phyloP scores from a whole-genome alignment of 2,113 vertebrate species.

The Psephotus haematonotus region DNA sequence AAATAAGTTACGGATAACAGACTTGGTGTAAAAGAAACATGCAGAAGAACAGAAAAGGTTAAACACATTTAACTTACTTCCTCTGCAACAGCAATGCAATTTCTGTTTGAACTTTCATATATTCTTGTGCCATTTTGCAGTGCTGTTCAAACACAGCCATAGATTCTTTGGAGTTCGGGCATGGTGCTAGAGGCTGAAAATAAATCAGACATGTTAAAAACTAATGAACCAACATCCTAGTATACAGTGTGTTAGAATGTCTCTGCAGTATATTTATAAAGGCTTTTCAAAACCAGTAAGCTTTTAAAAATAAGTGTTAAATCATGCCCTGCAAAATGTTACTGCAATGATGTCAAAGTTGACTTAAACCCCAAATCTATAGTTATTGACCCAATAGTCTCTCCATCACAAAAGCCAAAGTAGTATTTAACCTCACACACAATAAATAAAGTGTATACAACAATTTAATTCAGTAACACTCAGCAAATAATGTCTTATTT shows the following conservation, averaged over 20 bases:
- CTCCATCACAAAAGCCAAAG: conserved; percentile 9
- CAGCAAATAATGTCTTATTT: not conserved
- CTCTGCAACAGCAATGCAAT: conserved; percentile 96
- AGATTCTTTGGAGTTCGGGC: conserved; percentile 99
- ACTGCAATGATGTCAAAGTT: not conserved
- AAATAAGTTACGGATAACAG: not conserved
- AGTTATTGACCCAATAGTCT: conserved; percentile 41
- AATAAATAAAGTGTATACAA: not conserved
- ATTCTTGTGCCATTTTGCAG: conserved; percentile 99
- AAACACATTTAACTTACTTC: conserved; percentile 83
- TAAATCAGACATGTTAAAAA: conserved; percentile 68
- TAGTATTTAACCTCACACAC: not conserved
- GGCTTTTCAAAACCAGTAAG: conserved; percentile 45
- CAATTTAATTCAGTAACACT: not conserved
- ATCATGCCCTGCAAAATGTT: conserved; percentile 45
- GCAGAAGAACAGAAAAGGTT: not conserved
- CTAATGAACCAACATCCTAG: conserved; percentile 62
- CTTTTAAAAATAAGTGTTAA: conserved; percentile 73
- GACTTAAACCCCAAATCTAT: conserved; percentile 57
- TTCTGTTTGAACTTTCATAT: conserved; percentile 99
- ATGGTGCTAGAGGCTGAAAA: conserved; percentile 95
- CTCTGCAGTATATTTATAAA: conserved; percentile 69
- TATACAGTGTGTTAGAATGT: conserved; percentile 53
- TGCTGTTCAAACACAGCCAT: conserved; percentile 99
- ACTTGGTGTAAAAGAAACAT: not conserved